Percentiles rank a stretch among this genome's conserved stretches.
phyloP scores from a whole-genome alignment of 1,140 invertebrate genomes.

The Oreohelix idahoensis region DNA sequence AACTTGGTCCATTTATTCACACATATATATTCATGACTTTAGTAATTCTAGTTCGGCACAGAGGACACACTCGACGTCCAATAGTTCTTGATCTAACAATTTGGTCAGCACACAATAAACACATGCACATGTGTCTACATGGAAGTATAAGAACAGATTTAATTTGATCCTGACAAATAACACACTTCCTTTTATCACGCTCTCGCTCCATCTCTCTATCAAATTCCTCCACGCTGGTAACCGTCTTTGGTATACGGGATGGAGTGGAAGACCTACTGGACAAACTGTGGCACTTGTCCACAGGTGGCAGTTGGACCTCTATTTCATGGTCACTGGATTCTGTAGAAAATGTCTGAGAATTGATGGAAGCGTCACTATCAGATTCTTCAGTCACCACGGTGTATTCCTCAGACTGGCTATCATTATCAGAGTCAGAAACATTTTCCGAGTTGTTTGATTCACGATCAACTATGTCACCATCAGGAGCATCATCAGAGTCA shows the following conservation, averaged over 20 bases:
- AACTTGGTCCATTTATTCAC: constrained; percentile 14
- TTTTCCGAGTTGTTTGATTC: constrained; percentile 40
- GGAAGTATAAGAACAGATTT: constrained; percentile 73
- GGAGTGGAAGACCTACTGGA: constrained; percentile 58
- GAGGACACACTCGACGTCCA: constrained; percentile 62
- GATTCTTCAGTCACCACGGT: constrained; percentile 38
- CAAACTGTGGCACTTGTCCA: constrained; percentile 36
- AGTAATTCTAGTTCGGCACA: constrained; percentile 64
- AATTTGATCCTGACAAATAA: constrained; percentile 72
- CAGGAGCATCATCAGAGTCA: constrained; percentile 23
- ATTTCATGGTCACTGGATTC: constrained; percentile 59
- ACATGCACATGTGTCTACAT: constrained; percentile 74
- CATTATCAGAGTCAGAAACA: constrained; percentile 37
- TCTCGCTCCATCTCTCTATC: constrained; percentile 69
- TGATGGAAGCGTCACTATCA: constrained; percentile 46
- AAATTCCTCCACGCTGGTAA: constrained; percentile 50
- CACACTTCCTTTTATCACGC: constrained; percentile 71
- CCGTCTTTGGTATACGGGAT: constrained; percentile 31
- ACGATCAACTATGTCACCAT: constrained; percentile 45
- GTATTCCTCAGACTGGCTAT: constrained; percentile 31
- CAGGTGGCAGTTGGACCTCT: constrained; percentile 60
- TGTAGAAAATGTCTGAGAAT: constrained; percentile 50
- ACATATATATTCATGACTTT: constrained; percentile 70
- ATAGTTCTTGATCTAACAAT: constrained; percentile 58
- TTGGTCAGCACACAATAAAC: constrained; percentile 68